Evolutionary conservation across 1,140 invertebrate genomes (phyloP).

Genomic region (Teleopsis dalmanni): DNA sequence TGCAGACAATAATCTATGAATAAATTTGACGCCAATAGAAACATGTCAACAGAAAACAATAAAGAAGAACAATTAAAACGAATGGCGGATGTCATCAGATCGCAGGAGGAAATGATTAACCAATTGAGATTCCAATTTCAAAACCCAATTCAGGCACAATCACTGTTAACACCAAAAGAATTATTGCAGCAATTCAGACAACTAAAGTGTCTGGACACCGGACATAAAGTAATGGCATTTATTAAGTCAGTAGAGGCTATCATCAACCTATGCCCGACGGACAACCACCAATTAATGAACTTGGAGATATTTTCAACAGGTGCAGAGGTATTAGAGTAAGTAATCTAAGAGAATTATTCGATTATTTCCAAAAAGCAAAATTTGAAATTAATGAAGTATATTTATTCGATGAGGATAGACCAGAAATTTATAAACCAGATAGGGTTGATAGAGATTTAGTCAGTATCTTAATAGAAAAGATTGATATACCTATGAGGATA

Average conservation of each 20-base stretch:
- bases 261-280: neutral
- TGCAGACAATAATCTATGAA: no score
- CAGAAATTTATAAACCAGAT: neutral
- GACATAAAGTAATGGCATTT: neutral
- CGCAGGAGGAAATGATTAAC: neutral
- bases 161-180: neutral
- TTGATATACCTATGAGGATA: neutral
- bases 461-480: neutral
- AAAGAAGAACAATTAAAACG: no score
- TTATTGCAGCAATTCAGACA: neutral
- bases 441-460: constrained; percentile 3
- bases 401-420: neutral
- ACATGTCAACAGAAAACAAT: no score
- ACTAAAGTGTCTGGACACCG: neutral
- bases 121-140: neutral
- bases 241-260: neutral
- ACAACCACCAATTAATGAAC: neutral
- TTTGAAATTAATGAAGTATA: neutral
- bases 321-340: neutral
- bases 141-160: neutral
- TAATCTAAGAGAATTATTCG: neutral
- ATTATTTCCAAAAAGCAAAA: neutral
- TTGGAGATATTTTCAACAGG: neutral
- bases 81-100: no score
- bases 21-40: no score